Evolutionary conservation across 2,113 vertebrate species (phyloP).

Genomic region (Callorhinus ursinus): DNA sequence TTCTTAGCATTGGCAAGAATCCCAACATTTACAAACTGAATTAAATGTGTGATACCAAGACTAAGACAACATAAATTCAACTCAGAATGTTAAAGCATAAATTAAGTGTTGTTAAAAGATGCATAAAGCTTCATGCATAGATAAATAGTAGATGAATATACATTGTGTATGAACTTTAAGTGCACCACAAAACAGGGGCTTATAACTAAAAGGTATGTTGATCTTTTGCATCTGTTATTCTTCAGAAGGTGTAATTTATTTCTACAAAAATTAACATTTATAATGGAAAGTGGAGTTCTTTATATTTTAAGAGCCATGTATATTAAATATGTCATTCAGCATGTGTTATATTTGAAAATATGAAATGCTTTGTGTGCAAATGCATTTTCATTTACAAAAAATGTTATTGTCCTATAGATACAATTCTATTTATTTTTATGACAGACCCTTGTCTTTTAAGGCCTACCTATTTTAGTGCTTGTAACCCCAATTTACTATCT

Average conservation of each 20-base stretch:
- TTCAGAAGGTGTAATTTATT: background rate
- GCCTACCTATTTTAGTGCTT: background rate
- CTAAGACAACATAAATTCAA: background rate
- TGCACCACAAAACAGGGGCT: background rate
- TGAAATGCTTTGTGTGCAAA: background rate
- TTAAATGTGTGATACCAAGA: constrained; percentile 45
- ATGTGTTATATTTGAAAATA: background rate
- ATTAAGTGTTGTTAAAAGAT: background rate
- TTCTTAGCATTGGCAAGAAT: constrained; percentile 62
- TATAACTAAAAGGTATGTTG: background rate
- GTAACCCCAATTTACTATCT: background rate
- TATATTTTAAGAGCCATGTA: background rate
- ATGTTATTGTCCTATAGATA: background rate
- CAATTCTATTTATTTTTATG: background rate
- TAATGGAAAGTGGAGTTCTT: background rate
- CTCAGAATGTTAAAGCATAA: constrained; percentile 11
- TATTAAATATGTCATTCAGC: background rate
- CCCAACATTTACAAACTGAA: constrained; percentile 48
- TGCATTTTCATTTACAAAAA: background rate
- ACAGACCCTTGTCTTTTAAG: background rate
- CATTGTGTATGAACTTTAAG: background rate
- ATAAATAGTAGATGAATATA: background rate
- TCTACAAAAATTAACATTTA: background rate
- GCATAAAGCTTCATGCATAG: background rate
- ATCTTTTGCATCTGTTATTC: background rate